These are phyloP conservation scores for Mandrillus leucophaeus DNA, from an alignment of 2,113 vertebrate species.

Conservation along the genomic window DNA sequence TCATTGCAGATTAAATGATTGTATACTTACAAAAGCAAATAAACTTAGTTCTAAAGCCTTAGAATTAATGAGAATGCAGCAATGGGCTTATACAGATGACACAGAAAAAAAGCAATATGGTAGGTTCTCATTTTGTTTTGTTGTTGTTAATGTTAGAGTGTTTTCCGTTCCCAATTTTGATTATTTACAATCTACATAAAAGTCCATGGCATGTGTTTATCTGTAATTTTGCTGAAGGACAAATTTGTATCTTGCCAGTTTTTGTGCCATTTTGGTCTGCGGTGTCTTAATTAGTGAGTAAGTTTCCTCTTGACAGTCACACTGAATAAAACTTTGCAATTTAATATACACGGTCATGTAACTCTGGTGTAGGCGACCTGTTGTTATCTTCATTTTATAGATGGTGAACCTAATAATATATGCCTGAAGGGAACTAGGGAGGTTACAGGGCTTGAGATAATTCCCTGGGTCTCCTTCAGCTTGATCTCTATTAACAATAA, in stretches of 20 bases:
- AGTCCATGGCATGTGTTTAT: background rate
- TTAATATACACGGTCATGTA: background rate
- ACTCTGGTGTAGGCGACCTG: background rate
- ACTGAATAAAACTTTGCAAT: background rate
- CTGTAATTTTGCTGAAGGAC: background rate
- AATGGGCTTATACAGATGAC: background rate
- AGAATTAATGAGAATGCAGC: slow-evolving; percentile 30
- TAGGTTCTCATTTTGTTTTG: background rate
- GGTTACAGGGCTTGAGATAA: background rate
- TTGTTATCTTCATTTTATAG: background rate
- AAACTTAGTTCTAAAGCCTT: slow-evolving; percentile 3
- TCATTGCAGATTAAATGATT: slow-evolving; percentile 50
- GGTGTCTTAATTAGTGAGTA: background rate
- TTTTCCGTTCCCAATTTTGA: slow-evolving; percentile 1
- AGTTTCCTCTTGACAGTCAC: background rate
- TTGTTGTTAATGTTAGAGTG: background rate
- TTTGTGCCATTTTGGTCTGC: background rate
- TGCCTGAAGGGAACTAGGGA: fast-evolving
- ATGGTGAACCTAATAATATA: background rate
- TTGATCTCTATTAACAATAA: background rate
- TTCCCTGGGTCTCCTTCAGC: background rate
- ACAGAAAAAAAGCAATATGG: background rate
- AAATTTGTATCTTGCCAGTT: background rate
- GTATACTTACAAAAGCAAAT: slow-evolving; percentile 44
- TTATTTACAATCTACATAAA: background rate